phyloP scores from a whole-genome alignment of 2,113 vertebrate species.

The Cathartes aura region DNA sequence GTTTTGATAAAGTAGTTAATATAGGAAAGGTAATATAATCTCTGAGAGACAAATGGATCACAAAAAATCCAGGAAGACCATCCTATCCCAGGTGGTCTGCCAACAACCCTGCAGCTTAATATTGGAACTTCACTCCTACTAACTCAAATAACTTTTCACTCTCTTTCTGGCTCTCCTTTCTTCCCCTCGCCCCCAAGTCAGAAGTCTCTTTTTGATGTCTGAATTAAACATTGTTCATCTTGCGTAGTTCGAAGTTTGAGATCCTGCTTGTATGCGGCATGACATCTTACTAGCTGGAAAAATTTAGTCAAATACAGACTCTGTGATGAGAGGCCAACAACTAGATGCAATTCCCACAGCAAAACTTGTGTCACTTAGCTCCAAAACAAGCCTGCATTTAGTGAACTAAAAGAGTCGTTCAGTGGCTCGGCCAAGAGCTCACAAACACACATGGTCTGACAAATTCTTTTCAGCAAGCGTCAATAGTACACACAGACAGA shows the following conservation, averaged over 20 bases:
- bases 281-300: conserved; percentile 26
- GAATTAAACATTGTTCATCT: background rate
- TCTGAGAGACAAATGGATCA: background rate
- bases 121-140: background rate
- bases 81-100: background rate
- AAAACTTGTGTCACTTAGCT: conserved; percentile 2
- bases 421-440: background rate
- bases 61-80: background rate
- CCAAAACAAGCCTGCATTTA: conserved; percentile 32
- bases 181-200: background rate
- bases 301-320: background rate
- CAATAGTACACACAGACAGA: background rate
- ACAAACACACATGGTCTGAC: background rate
- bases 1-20: background rate
- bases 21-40: background rate
- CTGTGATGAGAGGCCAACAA: background rate
- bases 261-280: background rate
- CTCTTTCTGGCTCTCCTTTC: background rate
- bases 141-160: background rate
- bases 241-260: background rate
- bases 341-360: background rate
- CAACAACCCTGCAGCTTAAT: background rate
- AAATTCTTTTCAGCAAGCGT: conserved; percentile 32
- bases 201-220: background rate
- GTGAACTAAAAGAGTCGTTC: background rate